Conservation (phyloP, 2,113 vertebrate species). For the Chaetodon trifascialis region DNA sequence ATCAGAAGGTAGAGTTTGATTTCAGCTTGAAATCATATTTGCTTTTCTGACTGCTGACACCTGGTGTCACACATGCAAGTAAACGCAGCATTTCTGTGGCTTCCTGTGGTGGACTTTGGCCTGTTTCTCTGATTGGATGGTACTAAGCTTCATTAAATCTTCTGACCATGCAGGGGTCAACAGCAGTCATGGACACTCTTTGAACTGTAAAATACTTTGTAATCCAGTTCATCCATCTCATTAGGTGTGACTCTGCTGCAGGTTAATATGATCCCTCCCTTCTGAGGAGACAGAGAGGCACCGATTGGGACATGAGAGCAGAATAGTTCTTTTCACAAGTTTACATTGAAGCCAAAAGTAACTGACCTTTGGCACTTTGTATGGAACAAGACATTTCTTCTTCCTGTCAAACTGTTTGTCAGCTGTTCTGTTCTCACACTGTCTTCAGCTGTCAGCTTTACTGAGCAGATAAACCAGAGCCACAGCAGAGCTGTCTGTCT, state of each 20-base stretch:
- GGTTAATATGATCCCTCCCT: background rate
- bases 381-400: background rate
- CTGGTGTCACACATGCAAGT: no score
- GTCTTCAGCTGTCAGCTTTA: constrained; percentile 12
- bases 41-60: no score
- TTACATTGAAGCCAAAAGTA: background rate
- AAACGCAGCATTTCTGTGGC: no score
- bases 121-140: background rate
- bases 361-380: background rate
- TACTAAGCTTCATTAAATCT: background rate
- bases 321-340: background rate
- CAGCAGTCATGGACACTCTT: background rate
- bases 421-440: background rate
- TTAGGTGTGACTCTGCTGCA: background rate
- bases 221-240: background rate
- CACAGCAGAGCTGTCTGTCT: background rate
- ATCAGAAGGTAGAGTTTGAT: no score
- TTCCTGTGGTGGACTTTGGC: background rate
- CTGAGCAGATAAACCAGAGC: constrained; percentile 13
- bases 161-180: background rate
- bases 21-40: no score
- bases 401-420: background rate
- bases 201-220: background rate
- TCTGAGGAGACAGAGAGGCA: background rate
- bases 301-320: background rate